A percentile compares a stretch with the other conserved stretches of the same genome.
Evolutionary conservation across 2,888 invertebrate species (phyloP).

Genomic region (Ennomos quercinarius): DNA sequence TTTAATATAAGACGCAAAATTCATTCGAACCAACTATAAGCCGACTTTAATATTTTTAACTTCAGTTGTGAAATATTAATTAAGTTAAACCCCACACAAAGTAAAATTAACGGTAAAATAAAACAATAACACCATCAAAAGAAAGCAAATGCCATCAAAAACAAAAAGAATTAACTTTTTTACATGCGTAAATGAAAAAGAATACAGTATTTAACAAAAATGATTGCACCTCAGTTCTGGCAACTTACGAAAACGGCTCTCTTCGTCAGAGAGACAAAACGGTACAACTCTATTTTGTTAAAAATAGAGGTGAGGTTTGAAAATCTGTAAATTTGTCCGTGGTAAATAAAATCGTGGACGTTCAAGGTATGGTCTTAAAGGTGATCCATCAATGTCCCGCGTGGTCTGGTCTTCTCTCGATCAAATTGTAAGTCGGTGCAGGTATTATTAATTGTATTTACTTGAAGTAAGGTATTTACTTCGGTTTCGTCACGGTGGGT

Average conservation of each 20-base stretch:
- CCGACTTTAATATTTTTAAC: no score
- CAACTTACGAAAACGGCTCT: constrained; percentile 22
- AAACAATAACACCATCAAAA: constrained; percentile 16
- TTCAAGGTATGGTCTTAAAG: constrained; percentile 48
- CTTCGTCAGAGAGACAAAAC: constrained; percentile 12
- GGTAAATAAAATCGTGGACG: constrained; percentile 33
- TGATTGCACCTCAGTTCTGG: constrained; percentile 39
- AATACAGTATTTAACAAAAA: constrained; percentile 43
- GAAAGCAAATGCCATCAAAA: constrained; percentile 10
- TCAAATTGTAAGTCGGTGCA: constrained; percentile 53
- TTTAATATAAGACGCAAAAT: no score
- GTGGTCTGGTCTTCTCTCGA: constrained; percentile 54
- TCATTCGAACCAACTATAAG: no score
- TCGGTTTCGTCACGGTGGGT: constrained; percentile 29
- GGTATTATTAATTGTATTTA: constrained; percentile 55
- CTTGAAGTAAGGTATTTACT: constrained; percentile 35
- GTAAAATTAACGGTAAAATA: background rate
- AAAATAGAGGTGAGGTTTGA: constrained; percentile 20
- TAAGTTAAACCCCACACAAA: no score
- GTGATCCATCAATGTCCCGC: constrained; percentile 55
- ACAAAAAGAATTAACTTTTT: constrained; percentile 28
- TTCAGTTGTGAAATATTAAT: no score
- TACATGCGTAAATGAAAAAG: constrained; percentile 42
- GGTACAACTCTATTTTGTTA: constrained; percentile 18
- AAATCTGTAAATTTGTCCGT: background rate